Evolutionary conservation across 2,888 invertebrate genomes (phyloP), one percentile per base, ranked within the genome.

Genomic region (Pollenia labialis): DNA sequence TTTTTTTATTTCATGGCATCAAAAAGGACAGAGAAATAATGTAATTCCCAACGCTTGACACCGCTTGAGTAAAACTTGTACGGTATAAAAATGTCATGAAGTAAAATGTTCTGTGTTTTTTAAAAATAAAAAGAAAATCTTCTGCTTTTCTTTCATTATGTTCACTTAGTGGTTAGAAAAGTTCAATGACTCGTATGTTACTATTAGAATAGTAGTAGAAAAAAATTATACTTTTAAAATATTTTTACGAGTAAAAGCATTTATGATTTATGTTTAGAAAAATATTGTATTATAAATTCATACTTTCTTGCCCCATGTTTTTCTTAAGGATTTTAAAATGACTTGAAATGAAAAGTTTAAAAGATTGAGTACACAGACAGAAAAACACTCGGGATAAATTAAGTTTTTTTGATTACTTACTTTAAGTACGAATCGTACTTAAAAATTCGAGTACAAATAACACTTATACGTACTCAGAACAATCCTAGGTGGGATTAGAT

Each of bases 41-140:
- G 64, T 72, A 58, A 84, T 84, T 84, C 77, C 83, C 83, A 66
- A 71, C 16, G 58, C 77, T 83, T 77, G 77, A 72, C 71, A 72
- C 77, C 66, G 68, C 81, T 75, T 75, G 58, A 58, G 68, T 72
- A 46, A n/a, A 42, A 72, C 68, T 75, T 40, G 42, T 60, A 52
- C 18, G 18, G 40, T 42, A 64, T 71, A 77, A 54, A 83, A 71
- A 83, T 83, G 64, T 50, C 77, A 72, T 66, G 58, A 68, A 77
- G 62, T 58, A 60, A 82, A 68, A 82, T 75, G 60, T 72, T 66
- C 44, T 66, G 32, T 66, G 14, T 83, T 66, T 58, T 50, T 11
- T 9, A 0, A 2, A 75, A 58, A 79, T 1, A 40, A 72, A 46
- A 44, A 23, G n/a, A 14, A 40, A 40, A 62, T 69, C n/a, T 62